Percentiles rank a stretch among this genome's conserved stretches.
Evolutionary conservation across 2,797 vertebrate genomes (phyloP).

Genomic region (Myotis vivesi): DNA sequence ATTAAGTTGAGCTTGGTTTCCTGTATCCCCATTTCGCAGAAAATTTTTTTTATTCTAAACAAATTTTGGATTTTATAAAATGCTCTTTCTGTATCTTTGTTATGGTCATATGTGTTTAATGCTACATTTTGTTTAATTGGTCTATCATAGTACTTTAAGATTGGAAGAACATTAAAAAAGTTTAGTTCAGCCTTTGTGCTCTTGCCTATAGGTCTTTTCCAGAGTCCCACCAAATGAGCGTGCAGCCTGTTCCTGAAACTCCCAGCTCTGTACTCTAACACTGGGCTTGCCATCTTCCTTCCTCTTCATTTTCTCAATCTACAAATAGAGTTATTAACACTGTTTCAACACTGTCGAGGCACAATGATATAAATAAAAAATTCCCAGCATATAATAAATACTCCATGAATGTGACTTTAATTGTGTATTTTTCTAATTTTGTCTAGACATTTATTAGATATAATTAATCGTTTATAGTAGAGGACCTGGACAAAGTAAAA

Average conservation of each 20-base stretch:
- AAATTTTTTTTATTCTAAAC: too few relatives aligned
- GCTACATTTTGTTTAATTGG: too few relatives aligned
- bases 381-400: not conserved
- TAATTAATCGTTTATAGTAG: not conserved
- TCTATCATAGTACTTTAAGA: not conserved
- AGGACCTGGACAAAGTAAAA: conserved; percentile 40
- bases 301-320: not conserved
- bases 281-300: not conserved
- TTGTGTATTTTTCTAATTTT: not conserved
- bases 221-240: not conserved
- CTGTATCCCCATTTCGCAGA: too few relatives aligned
- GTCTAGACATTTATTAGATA: conserved; percentile 68
- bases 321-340: not conserved
- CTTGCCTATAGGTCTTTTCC: not conserved
- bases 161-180: not conserved
- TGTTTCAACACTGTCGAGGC: not conserved
- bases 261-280: not conserved
- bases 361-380: not conserved
- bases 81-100: too few relatives aligned
- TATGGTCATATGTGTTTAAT: too few relatives aligned
- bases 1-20: too few relatives aligned
- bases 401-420: not conserved
- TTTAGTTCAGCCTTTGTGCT: not conserved
- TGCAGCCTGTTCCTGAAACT: not conserved
- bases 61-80: too few relatives aligned